Evolutionary conservation across 2,797 vertebrate species (phyloP).

Genomic region (Cyclura pinguis): DNA sequence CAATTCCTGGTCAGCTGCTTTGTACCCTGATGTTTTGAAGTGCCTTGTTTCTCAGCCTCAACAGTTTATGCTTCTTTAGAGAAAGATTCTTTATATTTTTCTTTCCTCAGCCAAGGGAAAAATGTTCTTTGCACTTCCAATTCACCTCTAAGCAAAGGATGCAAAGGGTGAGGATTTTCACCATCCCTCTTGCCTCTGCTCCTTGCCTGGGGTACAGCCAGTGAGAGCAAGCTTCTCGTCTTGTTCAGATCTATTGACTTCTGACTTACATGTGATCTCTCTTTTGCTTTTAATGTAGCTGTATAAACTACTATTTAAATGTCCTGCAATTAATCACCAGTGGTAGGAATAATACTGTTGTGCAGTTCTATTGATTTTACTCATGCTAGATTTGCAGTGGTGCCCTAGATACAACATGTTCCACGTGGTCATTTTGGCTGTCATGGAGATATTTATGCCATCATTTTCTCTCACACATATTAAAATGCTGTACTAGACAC

Average conservation of each 20-base stretch:
- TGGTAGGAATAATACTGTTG: neutral
- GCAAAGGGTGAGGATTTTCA: neutral
- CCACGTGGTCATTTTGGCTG: slow-evolving; percentile 24
- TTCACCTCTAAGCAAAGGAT: neutral
- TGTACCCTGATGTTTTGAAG: neutral
- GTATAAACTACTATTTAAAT: slow-evolving; percentile 22
- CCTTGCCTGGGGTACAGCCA: neutral
- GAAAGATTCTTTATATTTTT: neutral
- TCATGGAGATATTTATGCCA: neutral
- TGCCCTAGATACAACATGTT: slow-evolving; percentile 6
- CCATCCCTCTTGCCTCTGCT: neutral
- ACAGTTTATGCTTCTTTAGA: neutral
- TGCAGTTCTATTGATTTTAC: slow-evolving; percentile 34
- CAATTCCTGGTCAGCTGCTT: neutral
- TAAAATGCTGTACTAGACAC: slow-evolving; percentile 4
- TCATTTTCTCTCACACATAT: accelerated
- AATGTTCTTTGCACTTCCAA: slow-evolving; percentile 16
- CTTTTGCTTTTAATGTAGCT: slow-evolving; percentile 21
- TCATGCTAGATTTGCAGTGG: slow-evolving; percentile 15
- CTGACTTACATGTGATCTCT: neutral
- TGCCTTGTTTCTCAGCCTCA: neutral
- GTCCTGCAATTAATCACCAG: slow-evolving; percentile 32
- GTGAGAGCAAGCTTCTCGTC: neutral
- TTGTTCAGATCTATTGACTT: slow-evolving; percentile 7
- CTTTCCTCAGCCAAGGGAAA: neutral